Conservation (phyloP, 2,797 vertebrate species). For the Eospalax fontanierii region DNA sequence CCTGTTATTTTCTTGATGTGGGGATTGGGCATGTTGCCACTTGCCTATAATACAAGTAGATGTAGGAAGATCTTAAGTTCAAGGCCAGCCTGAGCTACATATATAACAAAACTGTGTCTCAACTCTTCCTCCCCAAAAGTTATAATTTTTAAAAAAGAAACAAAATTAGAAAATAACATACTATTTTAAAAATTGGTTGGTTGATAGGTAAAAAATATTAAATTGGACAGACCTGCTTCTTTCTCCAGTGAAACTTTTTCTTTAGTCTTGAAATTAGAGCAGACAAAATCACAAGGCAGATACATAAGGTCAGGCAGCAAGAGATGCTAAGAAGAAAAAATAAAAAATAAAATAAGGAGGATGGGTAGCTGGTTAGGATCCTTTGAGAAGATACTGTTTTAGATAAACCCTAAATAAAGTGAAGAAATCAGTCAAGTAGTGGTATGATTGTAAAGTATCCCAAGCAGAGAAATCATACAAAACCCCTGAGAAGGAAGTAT, state of each 20-base stretch:
- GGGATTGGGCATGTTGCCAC: background rate
- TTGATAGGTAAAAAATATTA: slow-evolving; percentile 2
- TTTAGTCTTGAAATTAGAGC: slow-evolving; percentile 12
- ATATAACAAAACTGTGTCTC: background rate
- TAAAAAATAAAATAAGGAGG: background rate
- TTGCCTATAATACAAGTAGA: background rate
- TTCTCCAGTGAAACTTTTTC: slow-evolving; percentile 46
- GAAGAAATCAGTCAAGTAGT: slow-evolving; percentile 21
- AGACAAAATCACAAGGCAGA: slow-evolving; percentile 2
- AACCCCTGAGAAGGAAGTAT: background rate
- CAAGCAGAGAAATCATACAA: slow-evolving; percentile 12
- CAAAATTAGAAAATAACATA: slow-evolving; percentile 36
- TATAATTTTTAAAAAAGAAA: slow-evolving; percentile 40
- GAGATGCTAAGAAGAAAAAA: slow-evolving; percentile 35
- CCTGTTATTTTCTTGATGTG: background rate
- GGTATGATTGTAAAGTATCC: background rate
- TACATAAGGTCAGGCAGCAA: background rate
- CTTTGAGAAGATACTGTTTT: slow-evolving; percentile 51
- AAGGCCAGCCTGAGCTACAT: background rate
- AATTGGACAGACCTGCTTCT: slow-evolving; percentile 17
- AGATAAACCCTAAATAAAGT: slow-evolving; percentile 35
- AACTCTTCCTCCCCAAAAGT: background rate
- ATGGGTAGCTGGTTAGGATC: background rate
- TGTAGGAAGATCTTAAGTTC: background rate
- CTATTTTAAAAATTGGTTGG: slow-evolving; percentile 43